Evolutionary conservation across 1,140 invertebrate species (phyloP).

Genomic region (Drosophila chauvacae): DNA sequence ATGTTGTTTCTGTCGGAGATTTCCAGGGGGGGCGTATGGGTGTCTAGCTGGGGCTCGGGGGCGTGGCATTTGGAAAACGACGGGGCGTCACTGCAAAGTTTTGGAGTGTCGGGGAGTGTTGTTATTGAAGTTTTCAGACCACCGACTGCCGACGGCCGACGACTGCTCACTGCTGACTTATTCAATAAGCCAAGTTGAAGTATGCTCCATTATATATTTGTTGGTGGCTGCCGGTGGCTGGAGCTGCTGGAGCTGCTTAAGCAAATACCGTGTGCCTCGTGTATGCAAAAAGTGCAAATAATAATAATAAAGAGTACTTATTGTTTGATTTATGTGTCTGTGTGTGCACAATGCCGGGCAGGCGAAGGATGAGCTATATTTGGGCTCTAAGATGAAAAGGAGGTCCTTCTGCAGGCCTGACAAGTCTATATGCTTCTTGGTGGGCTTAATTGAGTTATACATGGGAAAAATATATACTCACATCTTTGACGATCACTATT

Average conservation of each 20-base stretch:
- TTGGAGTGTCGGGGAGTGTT: conserved; percentile 63
- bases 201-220: conserved; percentile 71
- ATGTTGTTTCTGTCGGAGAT: conserved; percentile 71
- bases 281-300: conserved; percentile 84
- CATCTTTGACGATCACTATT: no score
- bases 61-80: conserved; percentile 67
- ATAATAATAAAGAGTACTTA: conserved; percentile 85
- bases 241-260: conserved; percentile 69
- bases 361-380: conserved; percentile 33
- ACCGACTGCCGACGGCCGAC: conserved; percentile 36
- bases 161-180: conserved; percentile 71
- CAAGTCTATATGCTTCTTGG: not conserved
- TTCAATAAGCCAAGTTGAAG: conserved; percentile 84
- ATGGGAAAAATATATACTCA: not conserved
- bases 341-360: conserved; percentile 70
- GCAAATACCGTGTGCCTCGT: conserved; percentile 68
- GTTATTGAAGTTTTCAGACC: conserved; percentile 73
- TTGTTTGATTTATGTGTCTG: conserved; percentile 84
- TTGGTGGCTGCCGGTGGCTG: conserved; percentile 45
- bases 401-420: conserved; percentile 1
- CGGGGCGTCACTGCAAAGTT: conserved; percentile 73
- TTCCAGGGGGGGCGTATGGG: conserved; percentile 21
- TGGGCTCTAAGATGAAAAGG: conserved; percentile 8
- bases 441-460: conserved; percentile 18
- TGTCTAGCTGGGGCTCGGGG: conserved; percentile 32